phyloP scores from a whole-genome alignment of 2,113 vertebrate species.

The Garra rufa region DNA sequence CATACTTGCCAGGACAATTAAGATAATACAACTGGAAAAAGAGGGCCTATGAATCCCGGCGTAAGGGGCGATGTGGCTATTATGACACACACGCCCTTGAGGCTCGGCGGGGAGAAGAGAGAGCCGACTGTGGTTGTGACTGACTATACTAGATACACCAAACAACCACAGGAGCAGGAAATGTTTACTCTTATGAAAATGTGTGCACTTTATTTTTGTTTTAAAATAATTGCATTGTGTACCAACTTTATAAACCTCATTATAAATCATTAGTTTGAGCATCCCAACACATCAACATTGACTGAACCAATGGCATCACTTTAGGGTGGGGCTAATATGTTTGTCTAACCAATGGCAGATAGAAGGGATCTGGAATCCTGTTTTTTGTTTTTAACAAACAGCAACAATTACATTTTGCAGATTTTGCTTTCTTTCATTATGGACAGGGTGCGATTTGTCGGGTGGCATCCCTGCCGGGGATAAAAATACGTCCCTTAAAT shows the following conservation, averaged over 20 bases:
- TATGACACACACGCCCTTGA: slow-evolving; percentile 62
- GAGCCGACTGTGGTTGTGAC: slow-evolving; percentile 56
- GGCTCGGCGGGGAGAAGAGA: slow-evolving; percentile 45
- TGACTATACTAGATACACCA: not conserved
- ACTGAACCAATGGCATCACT: not conserved
- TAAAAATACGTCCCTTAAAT: too few relatives aligned
- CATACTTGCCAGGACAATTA: slow-evolving; percentile 83
- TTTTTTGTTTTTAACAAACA: too few relatives aligned
- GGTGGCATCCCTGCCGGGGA: too few relatives aligned
- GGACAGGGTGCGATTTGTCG: too few relatives aligned
- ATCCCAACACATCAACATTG: not conserved
- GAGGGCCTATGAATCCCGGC: slow-evolving; percentile 68
- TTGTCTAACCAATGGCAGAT: not conserved
- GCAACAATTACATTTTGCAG: too few relatives aligned
- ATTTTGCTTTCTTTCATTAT: too few relatives aligned
- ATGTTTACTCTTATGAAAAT: not conserved
- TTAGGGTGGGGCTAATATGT: not conserved
- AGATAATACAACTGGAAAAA: slow-evolving; percentile 80
- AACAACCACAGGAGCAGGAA: not conserved
- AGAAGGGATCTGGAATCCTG: not conserved
- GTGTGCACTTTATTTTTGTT: not conserved
- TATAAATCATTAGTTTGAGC: not conserved
- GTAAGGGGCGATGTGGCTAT: slow-evolving; percentile 65
- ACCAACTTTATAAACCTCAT: not conserved
- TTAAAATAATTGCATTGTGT: not conserved